Evolutionary conservation across 2,797 vertebrate species (phyloP).

Genomic region (Thalassophryne amazonica): DNA sequence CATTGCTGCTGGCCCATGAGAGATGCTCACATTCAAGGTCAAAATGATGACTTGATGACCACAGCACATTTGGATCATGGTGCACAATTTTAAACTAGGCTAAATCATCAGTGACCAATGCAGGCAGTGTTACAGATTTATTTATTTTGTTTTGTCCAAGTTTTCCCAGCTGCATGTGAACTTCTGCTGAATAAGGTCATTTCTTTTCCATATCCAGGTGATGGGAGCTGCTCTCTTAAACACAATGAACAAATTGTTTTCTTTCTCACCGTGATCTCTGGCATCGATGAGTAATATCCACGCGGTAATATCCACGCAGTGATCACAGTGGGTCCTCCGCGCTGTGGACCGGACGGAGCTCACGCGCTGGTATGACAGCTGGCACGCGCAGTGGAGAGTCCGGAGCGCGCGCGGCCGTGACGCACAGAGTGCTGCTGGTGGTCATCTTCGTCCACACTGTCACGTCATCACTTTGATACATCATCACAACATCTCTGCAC

Average conservation of each 20-base stretch:
- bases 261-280: constrained; percentile 46
- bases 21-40: too few relatives aligned
- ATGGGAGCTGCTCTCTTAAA: not conserved
- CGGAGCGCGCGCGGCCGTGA: constrained; percentile 55
- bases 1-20: too few relatives aligned
- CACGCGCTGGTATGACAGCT: constrained; percentile 61
- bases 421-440: constrained; percentile 50
- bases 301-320: not conserved
- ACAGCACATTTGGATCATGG: too few relatives aligned
- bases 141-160: not conserved
- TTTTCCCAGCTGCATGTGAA: not conserved
- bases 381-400: constrained; percentile 55
- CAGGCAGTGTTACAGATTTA: not conserved
- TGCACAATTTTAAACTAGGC: not conserved
- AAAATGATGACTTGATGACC: too few relatives aligned
- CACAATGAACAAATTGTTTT: not conserved
- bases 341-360: constrained; percentile 52
- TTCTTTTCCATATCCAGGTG: not conserved
- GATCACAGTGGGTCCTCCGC: constrained; percentile 20
- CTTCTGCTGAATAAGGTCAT: constrained; percentile 1
- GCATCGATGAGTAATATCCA: constrained; percentile 15
- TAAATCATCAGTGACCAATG: not conserved
- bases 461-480: constrained; percentile 7
- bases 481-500: not conserved
- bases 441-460: constrained; percentile 2